These are phyloP conservation scores for Sparus aurata DNA, from an alignment of 2,797 vertebrate species.

Conservation along the genomic window DNA sequence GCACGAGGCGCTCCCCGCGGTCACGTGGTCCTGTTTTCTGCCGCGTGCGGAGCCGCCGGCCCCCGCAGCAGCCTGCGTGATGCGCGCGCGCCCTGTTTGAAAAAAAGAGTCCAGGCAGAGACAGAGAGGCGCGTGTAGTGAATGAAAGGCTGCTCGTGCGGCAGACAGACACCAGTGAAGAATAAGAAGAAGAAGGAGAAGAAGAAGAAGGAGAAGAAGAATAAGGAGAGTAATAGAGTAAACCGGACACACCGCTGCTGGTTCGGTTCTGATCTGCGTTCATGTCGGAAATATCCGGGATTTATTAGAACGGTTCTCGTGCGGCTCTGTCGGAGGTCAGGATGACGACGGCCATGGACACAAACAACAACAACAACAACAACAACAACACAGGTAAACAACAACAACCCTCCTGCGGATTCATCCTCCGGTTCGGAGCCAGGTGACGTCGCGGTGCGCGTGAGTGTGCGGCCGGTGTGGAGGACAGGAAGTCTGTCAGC, in stretches of 20 bases:
- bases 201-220: too few relatives aligned
- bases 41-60: slow-evolving; percentile 47
- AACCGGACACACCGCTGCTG: not conserved
- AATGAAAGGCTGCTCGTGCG: slow-evolving; percentile 14
- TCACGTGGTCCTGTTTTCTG: slow-evolving; percentile 74
- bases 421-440: too few relatives aligned
- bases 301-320: not conserved
- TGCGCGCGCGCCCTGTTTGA: slow-evolving; percentile 42
- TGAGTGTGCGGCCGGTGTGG: not conserved
- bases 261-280: not conserved
- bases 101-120: not conserved
- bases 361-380: slow-evolving; percentile 59
- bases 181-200: too few relatives aligned
- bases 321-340: not conserved
- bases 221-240: not conserved
- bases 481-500: too few relatives aligned
- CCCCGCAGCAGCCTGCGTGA: not conserved
- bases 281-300: not conserved
- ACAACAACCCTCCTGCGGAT: not conserved
- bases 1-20: slow-evolving; percentile 65
- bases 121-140: slow-evolving; percentile 18
- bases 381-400: slow-evolving; percentile 29
- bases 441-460: not conserved
- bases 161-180: not conserved
- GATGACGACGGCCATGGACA: slow-evolving; percentile 50